Evolutionary conservation across 2,888 invertebrate genomes (phyloP).

Genomic region (Watsonalla cultraria): DNA sequence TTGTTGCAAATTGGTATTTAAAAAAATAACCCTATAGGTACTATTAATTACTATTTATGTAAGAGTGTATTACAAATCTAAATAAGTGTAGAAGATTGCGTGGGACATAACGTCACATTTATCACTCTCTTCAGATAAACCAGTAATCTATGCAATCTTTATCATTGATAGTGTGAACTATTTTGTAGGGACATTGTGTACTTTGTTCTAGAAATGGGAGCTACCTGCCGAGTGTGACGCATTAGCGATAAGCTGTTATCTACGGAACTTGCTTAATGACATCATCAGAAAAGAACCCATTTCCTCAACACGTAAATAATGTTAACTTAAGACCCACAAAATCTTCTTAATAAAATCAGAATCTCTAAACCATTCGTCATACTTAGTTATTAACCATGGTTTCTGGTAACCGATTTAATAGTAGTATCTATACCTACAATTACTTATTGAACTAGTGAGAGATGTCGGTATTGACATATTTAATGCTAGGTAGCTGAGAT

Average conservation of each 20-base stretch:
- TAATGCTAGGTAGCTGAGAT: too few relatives aligned
- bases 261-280: conserved; percentile 42
- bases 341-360: conserved; percentile 8
- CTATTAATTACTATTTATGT: too few relatives aligned
- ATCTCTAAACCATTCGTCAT: conserved; percentile 6
- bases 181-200: conserved; percentile 5
- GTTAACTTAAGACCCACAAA: background rate
- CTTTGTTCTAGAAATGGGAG: conserved; percentile 32
- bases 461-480: too few relatives aligned
- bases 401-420: too few relatives aligned
- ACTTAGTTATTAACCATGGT: too few relatives aligned
- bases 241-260: conserved; percentile 53
- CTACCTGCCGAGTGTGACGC: conserved; percentile 45
- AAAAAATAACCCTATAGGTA: too few relatives aligned
- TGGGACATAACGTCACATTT: background rate
- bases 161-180: background rate
- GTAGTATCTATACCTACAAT: too few relatives aligned
- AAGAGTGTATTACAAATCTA: background rate
- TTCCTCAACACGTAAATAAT: background rate
- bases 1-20: too few relatives aligned
- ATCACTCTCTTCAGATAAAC: background rate
- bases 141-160: background rate
- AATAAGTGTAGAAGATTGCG: conserved; percentile 13
- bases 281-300: conserved; percentile 30
- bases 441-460: too few relatives aligned